Base-by-base conservation (phyloP, 2,888 invertebrate genomes). In the Drosophila nr. fundita region DNA sequence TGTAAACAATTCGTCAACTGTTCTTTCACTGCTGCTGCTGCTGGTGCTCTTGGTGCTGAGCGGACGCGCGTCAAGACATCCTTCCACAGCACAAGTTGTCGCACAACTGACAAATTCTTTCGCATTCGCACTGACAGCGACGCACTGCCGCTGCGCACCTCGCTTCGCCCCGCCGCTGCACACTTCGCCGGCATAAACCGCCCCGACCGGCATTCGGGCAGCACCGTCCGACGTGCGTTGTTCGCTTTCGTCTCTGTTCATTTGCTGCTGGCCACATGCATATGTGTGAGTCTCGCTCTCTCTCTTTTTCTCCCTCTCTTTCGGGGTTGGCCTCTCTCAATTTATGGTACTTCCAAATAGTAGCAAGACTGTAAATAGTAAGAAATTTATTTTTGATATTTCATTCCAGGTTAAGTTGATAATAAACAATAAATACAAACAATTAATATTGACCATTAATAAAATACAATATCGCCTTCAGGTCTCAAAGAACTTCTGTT, bases 81-180 rank as follows among this genome's bases (percentile, higher is more conserved):
- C 88, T 91, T 83, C 92, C 94, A 90, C 92, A 94, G 94, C 94
- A 94, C 94, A 95, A 94, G 94, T 94, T 95, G 95, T 94, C 95
- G 94, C 94, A 94, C 93, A 94, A 95, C 95, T 95, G 92, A 92
- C 65, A 73, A 86, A 83, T 83, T 90, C 85, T 82, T 82, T 87
- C 78, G 79, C 86, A 80, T 82, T 85, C 71, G 84, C 86, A 87
- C 71, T 69, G 79, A 42, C 71, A 65, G 59, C 79, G 54, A 50
- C 66, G 57, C 57, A n/a, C 13, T 15, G 62, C 57, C 53, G 54
- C 48, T 52, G n/a, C 52, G 61, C 60, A 38, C 76, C 64, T 53
- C 69, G 53, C 48, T 21, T 24, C 24, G 27, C 38, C 36, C 29
- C 27, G 58, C 32, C 45, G 30, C 45, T 68, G 27, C 2, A 27